A percentile compares a stretch with the other conserved stretches of the same genome.
Conservation (phyloP, 2,888 invertebrate genomes). For the Euplagia quadripunctaria region DNA sequence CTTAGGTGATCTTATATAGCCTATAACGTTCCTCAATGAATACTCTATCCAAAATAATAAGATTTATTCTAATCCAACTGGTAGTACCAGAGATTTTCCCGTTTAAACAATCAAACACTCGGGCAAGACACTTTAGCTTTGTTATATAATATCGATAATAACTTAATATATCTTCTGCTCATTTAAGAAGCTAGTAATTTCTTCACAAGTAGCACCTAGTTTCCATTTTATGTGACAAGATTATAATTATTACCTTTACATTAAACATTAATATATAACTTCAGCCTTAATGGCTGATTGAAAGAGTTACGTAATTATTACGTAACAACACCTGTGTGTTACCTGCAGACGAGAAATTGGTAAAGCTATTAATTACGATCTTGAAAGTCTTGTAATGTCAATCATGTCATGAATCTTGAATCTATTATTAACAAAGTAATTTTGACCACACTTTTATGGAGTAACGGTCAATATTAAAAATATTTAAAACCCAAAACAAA, state of each 20-base stretch:
- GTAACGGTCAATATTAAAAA: neutral
- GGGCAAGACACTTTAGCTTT: no score
- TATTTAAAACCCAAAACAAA: neutral
- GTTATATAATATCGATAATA: no score
- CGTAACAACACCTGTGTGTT: slow-evolving; percentile 41
- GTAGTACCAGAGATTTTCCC: no score
- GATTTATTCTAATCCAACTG: no score
- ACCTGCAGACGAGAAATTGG: slow-evolving; percentile 43
- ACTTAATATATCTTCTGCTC: neutral
- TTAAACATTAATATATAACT: slow-evolving; percentile 27
- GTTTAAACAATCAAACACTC: no score
- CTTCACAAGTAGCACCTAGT: slow-evolving; percentile 6
- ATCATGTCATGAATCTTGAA: slow-evolving; percentile 2
- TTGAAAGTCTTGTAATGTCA: slow-evolving; percentile 1
- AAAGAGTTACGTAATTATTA: slow-evolving; percentile 59
- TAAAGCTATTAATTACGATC: slow-evolving; percentile 35
- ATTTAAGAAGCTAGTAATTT: neutral
- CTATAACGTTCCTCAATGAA: no score
- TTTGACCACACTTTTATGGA: neutral
- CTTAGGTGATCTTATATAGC: no score
- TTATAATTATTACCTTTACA: slow-evolving; percentile 40
- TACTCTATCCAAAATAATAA: no score
- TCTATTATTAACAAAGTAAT: neutral
- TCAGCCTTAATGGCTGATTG: slow-evolving; percentile 14
- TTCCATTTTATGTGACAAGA: slow-evolving; percentile 23